Evolutionary conservation across 35 echinoderm and acorn worm species (phyloP), one percentile per base, ranked within the genome.

Genomic region (Holothuria glaberrima): DNA sequence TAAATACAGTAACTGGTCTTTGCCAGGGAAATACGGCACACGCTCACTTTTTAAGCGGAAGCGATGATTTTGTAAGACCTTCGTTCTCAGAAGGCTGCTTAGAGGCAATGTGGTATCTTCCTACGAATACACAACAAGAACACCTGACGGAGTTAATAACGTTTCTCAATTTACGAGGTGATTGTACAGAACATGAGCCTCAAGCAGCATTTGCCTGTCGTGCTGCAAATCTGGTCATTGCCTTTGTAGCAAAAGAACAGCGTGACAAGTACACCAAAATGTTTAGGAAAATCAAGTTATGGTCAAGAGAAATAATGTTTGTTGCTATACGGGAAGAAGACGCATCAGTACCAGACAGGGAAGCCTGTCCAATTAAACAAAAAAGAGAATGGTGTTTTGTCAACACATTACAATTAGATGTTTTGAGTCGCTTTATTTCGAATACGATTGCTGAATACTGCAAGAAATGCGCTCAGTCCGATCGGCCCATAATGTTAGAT

Each of bases 121-220:
- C 79, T 13, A 26, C 24, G 24, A 48, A 50, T 1, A 83, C n/a
- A 59, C 22, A 83, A 9, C 57, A 59, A 16, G 79, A 83, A 83
- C 57, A 12, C 1, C 27, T 83, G 5, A 83, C 44, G 26, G 27
- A 83, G 30, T 26, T 83, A 27, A 59, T 48, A 12, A 61, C 79
- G 29, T 83, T 59, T 26, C 28, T 83, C 12, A 83, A 83, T 61
- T n/a, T 83, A 83, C 7, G 79, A 83, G 79, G 79, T 19, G 79
- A 83, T 83, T 83, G 52, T 61, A 13, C 2, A 17, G 30, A 20
- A 27, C 56, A 48, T 18, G 41, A 41, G 4, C 16, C 25, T 13
- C 79, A 83, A 83, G 56, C 79, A 30, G 25, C 48, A 17, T 83
- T 83, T 34, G 44, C 38, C 18, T 83, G 79, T 48, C 20, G 30